Base-by-base conservation (phyloP, 2,113 vertebrate genomes). In the Pandion haliaetus region DNA sequence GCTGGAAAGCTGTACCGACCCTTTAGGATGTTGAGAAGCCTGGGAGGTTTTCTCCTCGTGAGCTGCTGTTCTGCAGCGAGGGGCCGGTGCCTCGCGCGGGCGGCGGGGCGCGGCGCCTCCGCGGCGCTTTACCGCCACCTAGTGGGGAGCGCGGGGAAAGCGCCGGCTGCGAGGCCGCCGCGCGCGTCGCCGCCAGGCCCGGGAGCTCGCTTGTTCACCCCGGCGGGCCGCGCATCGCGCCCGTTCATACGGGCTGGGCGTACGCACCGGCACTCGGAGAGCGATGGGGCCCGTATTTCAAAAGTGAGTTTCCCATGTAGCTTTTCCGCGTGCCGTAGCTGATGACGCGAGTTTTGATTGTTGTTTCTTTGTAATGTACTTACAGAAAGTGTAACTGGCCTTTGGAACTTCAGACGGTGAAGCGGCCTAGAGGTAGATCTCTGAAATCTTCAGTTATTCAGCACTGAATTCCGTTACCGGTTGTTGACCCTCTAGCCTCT, bases 81-180 rank as follows among this genome's bases (percentile, higher is more conserved):
- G 1, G 16, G 12, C 2, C 23, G 1, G 26, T 12, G 8, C 36
- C 45, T 32, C 2, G 6, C 8, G 11, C 25, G 9, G 42, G 0
- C 1, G 7, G 28, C 9, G 12, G 49, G 9, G 29, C 3, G 16
- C n/a, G 5, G 45, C 6, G 8, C 5, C 89, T 85, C 28, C 29
- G 19, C 74, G 55, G 95, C 52, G n/a, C 50, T 96, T 49, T 86
- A 83, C 59, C 38, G 31, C 95, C 93, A 95, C 82, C 94, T 79
- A n/a, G 95, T 10, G 96, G 96, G 77, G 1, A 44, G 18, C 5
- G 3, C 3, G 17, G 42, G 87, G 5, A 84, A 40, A 45, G 29
- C n/a, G 31, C 42, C 8, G 8, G 16, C 10, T 3, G 8, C 3
- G n/a, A 4, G 8, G 2, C 20, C 0, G 49, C 49, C 49, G 2